Conservation (phyloP, 92 coral and sea anemone species). For the Porites rus region DNA sequence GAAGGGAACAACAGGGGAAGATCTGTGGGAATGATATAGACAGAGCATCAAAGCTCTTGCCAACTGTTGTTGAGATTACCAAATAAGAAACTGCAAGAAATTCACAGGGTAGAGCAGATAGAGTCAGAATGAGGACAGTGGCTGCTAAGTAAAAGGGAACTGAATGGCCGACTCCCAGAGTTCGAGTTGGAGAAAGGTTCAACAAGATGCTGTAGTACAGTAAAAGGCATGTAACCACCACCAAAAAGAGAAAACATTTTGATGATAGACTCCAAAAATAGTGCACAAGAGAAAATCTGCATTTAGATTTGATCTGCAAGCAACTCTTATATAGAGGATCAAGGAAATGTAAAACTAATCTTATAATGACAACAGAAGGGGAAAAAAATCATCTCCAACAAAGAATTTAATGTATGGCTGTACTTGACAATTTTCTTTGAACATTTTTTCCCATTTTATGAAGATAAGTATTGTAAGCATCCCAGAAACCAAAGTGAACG, state of each 20-base stretch:
- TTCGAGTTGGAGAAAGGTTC: neutral
- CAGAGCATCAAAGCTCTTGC: neutral
- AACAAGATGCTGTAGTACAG: neutral
- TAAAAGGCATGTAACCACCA: neutral
- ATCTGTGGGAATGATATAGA: neutral
- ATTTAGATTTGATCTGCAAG: neutral
- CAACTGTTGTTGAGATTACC: neutral
- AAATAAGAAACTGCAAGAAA: neutral
- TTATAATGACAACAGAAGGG: neutral
- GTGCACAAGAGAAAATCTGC: neutral
- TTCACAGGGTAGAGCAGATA: neutral
- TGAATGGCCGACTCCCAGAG: neutral
- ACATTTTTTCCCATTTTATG: neutral
- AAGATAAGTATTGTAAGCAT: no score
- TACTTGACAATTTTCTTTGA: slow-evolving; percentile 1
- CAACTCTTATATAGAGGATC: neutral
- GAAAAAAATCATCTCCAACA: neutral
- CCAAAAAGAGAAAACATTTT: neutral
- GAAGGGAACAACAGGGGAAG: neutral
- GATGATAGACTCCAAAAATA: neutral
- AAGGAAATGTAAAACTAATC: neutral
- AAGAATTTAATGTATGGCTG: neutral
- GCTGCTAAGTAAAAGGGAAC: neutral
- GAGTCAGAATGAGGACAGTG: neutral
- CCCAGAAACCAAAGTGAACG: no score